Conservation (phyloP, 2,113 vertebrate genomes). For the Oreochromis niloticus region DNA sequence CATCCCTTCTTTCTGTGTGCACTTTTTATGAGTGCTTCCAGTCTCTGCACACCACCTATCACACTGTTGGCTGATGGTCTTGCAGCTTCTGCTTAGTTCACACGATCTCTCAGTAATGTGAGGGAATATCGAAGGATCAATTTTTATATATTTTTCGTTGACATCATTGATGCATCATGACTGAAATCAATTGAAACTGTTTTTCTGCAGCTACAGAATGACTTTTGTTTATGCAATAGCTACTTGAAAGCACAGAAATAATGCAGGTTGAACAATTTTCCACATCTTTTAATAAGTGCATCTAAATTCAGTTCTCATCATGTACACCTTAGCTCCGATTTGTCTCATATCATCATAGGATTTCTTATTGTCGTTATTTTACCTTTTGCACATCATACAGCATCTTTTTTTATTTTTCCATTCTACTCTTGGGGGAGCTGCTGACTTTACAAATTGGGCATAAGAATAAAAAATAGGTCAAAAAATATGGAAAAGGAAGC, state of each 20-base stretch:
- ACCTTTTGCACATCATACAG: background rate
- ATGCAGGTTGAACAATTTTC: background rate
- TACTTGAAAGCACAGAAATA: background rate
- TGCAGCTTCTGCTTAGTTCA: background rate
- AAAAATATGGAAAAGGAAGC: background rate
- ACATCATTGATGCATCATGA: background rate
- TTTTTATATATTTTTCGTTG: background rate
- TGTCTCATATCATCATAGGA: background rate
- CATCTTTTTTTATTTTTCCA: fast-evolving
- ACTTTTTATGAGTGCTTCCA: conserved; percentile 25
- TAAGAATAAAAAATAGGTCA: background rate
- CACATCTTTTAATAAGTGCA: background rate
- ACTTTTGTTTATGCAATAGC: background rate
- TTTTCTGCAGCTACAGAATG: background rate
- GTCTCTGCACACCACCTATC: background rate
- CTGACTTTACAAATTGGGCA: background rate
- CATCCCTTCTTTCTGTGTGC: background rate
- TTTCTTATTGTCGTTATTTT: background rate
- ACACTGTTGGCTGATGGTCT: conserved; percentile 1
- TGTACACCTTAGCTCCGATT: background rate
- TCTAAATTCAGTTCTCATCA: background rate
- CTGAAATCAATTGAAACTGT: background rate
- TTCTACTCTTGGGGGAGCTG: background rate
- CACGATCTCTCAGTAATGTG: background rate
- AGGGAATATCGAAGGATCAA: background rate